Percentiles rank a stretch among this genome's conserved stretches.
Evolutionary conservation across 2,113 vertebrate genomes (phyloP).

Genomic region (Xenus cinereus): DNA sequence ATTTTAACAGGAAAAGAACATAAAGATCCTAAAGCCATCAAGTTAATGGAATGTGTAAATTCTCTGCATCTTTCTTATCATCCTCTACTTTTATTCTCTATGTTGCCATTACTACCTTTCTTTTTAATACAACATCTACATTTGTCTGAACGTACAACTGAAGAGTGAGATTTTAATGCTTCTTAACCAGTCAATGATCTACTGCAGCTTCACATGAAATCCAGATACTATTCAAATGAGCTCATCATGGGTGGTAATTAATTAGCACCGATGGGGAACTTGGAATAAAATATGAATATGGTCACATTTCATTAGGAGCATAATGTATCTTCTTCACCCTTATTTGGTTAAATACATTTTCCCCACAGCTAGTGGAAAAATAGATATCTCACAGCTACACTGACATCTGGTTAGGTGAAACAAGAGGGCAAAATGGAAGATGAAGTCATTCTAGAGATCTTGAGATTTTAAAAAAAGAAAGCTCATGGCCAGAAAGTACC

Average conservation of each 20-base stretch:
- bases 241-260: conserved; percentile 45
- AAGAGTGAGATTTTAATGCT: conserved; percentile 28
- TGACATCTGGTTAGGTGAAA: neutral
- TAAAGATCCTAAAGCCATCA: conserved; percentile 1
- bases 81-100: conserved; percentile 6
- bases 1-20: conserved; percentile 27
- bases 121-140: neutral
- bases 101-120: neutral
- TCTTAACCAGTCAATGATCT: conserved; percentile 45
- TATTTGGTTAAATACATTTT: conserved; percentile 17
- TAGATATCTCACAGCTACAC: neutral
- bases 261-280: conserved; percentile 19
- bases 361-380: neutral
- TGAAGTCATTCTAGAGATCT: neutral
- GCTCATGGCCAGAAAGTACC: neutral
- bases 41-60: conserved; percentile 37
- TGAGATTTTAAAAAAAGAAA: neutral
- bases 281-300: conserved; percentile 24
- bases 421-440: neutral
- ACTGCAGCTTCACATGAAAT: conserved; percentile 35
- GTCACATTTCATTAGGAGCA: conserved; percentile 27
- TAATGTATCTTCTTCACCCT: neutral
- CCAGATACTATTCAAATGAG: neutral
- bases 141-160: neutral
- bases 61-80: neutral